Base-by-base conservation (phyloP, 2,113 vertebrate species). In the Xenopus laevis region DNA sequence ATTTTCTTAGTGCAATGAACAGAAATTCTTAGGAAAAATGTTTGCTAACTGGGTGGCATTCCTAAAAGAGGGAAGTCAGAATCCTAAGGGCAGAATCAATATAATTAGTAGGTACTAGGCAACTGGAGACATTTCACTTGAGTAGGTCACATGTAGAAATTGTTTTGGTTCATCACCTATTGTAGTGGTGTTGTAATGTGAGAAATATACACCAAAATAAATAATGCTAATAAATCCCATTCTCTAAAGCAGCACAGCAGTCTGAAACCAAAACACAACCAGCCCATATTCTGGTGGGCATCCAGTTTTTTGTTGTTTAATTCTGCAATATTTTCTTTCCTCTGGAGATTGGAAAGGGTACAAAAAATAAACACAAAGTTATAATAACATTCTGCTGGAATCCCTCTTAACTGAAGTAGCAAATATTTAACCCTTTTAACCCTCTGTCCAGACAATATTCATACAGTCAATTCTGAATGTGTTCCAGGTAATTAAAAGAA, bases 1-100 rank as follows among this genome's bases (percentile, higher is more conserved):
- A 68, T 23, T 70, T 76, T 76, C 74, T 27, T 67, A 70, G 47
- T 23, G 33, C 46, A 52, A 18, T 57, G 50, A 69, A 63, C 40
- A 44, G 17, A 69, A 27, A 27, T 27, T 27, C 23, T 27, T 27
- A 27, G 23, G 23, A 27, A 44, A 68, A 64, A 65, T 10, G 18
- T 67, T 67, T 15, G 21, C 13, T 50, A 4, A 15, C 45, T 13
- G 65, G 7, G 18, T 66, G 20, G 33, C 33, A 40, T 40, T 40
- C 33, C 33, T 5, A 40, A 40, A 40, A 60, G 13, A 50, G 11
- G 11, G 47, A 27, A 9, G 58, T 60, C 58, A 23, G 21, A 21
- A 21, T 18, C 18, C 55, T 18, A 58, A 58, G 17, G 55, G 9
- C 16, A 17, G 18, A 20, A 58, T 58, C 18, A 58, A 2, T 58